Conservation (phyloP, 2,888 invertebrate genomes). For the Julus scanicus region DNA sequence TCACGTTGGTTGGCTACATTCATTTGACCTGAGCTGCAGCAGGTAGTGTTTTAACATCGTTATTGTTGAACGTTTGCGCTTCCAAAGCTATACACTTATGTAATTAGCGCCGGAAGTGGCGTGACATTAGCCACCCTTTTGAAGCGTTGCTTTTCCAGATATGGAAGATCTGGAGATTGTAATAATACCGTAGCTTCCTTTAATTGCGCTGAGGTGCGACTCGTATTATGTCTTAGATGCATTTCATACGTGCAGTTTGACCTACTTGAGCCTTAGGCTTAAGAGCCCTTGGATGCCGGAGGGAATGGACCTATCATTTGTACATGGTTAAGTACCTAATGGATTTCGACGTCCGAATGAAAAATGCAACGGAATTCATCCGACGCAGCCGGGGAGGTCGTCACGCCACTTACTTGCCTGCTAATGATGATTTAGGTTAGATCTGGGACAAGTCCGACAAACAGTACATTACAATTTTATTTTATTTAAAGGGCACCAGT, state of each 20-base stretch:
- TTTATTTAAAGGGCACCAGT: too few species aligned
- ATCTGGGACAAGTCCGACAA: too few species aligned
- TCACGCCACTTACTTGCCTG: too few species aligned
- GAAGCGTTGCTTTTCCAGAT: too few species aligned
- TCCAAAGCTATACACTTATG: not conserved
- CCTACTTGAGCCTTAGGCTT: not conserved
- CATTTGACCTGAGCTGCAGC: not conserved
- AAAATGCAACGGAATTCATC: slow-evolving; percentile 7
- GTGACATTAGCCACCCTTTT: not conserved
- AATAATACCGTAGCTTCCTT: not conserved
- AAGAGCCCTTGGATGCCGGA: not conserved
- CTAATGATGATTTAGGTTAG: too few species aligned
- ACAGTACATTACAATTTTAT: too few species aligned
- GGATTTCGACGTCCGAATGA: not conserved
- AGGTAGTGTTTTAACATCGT: not conserved
- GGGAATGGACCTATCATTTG: not conserved
- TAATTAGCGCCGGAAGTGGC: not conserved
- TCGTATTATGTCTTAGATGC: not conserved
- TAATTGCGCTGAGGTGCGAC: not conserved
- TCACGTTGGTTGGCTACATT: too few species aligned
- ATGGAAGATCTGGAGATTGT: not conserved
- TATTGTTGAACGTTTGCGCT: not conserved
- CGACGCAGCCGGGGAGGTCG: too few species aligned
- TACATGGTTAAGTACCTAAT: not conserved
- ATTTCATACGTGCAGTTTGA: not conserved